phyloP scores from a whole-genome alignment of 2,888 invertebrate genomes.

The Schrankia costaestrigalis region DNA sequence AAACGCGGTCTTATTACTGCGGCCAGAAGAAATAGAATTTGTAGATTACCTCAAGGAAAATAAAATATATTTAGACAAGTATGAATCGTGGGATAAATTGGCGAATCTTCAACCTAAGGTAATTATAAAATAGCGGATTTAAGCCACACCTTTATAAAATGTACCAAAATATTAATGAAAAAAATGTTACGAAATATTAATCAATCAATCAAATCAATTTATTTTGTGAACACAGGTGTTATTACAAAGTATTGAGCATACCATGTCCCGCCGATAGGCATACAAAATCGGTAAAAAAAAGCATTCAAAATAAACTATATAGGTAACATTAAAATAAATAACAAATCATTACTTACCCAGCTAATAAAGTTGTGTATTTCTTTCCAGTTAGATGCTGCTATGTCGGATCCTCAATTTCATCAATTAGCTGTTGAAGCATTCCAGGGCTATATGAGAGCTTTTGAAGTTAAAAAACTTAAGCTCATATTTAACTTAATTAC shows the following conservation, averaged over 20 bases:
- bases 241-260: no score
- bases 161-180: no score
- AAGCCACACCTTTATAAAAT: background rate
- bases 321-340: no score
- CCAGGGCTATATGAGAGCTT: constrained; percentile 96
- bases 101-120: constrained; percentile 67
- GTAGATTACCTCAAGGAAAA: constrained; percentile 94
- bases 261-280: no score
- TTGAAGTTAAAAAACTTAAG: constrained; percentile 97
- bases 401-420: constrained; percentile 92
- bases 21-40: constrained; percentile 97
- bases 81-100: constrained; percentile 65
- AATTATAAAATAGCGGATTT: constrained; percentile 1
- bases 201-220: no score
- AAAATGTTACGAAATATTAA: no score
- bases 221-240: no score
- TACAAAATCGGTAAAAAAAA: no score
- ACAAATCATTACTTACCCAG: no score
- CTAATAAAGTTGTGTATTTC: background rate
- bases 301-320: no score
- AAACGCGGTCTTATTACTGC: constrained; percentile 93
- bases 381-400: constrained; percentile 92
- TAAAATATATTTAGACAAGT: constrained; percentile 96
- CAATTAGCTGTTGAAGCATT: constrained; percentile 96
- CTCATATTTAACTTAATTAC: constrained; percentile 94